Percentiles rank a stretch among this genome's conserved stretches.
These are phyloP conservation scores for Eospalax fontanierii DNA, from an alignment of 2,797 vertebrate genomes.

Conservation along the genomic window DNA sequence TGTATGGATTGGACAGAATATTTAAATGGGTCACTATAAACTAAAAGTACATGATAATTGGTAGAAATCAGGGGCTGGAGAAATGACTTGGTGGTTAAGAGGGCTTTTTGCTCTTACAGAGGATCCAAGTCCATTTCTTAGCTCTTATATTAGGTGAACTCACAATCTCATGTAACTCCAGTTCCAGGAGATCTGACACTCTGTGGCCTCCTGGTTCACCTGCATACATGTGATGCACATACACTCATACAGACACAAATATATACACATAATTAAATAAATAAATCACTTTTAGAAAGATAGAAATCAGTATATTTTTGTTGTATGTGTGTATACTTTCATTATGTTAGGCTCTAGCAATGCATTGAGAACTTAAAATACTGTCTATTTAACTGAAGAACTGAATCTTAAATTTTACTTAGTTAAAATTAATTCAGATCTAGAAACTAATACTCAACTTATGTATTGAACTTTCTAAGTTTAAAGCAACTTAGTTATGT, in stretches of 20 bases:
- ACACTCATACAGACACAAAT: too few species aligned
- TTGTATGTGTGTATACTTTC: neutral
- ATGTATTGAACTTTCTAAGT: constrained; percentile 41
- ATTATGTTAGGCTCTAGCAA: neutral
- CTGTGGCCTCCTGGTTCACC: too few species aligned
- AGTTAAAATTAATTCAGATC: constrained; percentile 47
- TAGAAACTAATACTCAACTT: constrained; percentile 22
- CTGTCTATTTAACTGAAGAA: neutral
- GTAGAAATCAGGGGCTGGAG: neutral
- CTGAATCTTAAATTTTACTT: constrained; percentile 3
- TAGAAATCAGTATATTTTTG: neutral
- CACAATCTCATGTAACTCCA: too few species aligned
- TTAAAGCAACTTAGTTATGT: constrained; percentile 9
- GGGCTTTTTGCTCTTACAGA: too few species aligned
- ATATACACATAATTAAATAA: too few species aligned
- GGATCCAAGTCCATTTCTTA: too few species aligned
- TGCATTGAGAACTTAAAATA: constrained; percentile 37
- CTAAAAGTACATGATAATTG: neutral
- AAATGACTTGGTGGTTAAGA: too few species aligned
- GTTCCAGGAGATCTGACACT: too few species aligned
- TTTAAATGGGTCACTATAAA: constrained; percentile 21
- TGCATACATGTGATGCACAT: too few species aligned
- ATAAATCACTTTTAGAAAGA: too few species aligned
- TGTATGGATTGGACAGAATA: constrained; percentile 38
- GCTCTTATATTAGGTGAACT: too few species aligned